Evolutionary conservation across 2,113 vertebrate genomes (phyloP).

Genomic region (Thalassarche chlororhynchos): DNA sequence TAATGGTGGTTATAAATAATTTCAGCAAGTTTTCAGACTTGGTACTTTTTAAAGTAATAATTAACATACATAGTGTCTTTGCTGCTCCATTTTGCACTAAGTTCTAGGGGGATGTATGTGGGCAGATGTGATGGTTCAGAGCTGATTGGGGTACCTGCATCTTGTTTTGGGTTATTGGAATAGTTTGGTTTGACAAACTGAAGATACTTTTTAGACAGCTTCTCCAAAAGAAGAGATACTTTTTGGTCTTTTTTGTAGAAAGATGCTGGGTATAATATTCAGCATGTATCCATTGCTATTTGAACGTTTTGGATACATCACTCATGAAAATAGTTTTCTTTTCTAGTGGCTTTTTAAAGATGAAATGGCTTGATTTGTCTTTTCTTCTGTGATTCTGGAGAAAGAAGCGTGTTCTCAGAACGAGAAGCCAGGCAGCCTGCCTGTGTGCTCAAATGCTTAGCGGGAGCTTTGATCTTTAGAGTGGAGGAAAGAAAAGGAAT

Average conservation of each 20-base stretch:
- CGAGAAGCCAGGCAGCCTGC: not conserved
- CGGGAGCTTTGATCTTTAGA: not conserved
- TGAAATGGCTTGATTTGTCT: not conserved
- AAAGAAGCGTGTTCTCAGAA: not conserved
- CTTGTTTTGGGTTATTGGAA: not conserved
- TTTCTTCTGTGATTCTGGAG: not conserved
- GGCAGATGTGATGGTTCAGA: not conserved
- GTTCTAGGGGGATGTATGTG: not conserved
- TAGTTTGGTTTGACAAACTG: not conserved
- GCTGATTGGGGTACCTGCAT: not conserved
- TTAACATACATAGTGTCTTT: not conserved
- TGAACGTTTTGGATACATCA: not conserved
- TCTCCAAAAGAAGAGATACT: not conserved
- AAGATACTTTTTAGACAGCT: not conserved
- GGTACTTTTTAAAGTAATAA: not conserved
- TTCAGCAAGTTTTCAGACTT: not conserved
- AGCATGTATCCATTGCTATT: not conserved
- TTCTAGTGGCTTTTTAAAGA: not conserved
- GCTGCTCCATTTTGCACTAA: not conserved
- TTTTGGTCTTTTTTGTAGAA: not conserved
- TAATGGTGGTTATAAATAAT: not conserved
- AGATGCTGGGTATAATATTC: not conserved
- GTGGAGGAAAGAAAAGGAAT: not conserved
- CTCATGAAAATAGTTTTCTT: not conserved
- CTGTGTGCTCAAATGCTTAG: not conserved